A percentile compares a stretch with the other conserved stretches of the same genome.
Evolutionary conservation across 2,888 invertebrate species (phyloP).

Genomic region (Drosophila pseudotalamancana): DNA sequence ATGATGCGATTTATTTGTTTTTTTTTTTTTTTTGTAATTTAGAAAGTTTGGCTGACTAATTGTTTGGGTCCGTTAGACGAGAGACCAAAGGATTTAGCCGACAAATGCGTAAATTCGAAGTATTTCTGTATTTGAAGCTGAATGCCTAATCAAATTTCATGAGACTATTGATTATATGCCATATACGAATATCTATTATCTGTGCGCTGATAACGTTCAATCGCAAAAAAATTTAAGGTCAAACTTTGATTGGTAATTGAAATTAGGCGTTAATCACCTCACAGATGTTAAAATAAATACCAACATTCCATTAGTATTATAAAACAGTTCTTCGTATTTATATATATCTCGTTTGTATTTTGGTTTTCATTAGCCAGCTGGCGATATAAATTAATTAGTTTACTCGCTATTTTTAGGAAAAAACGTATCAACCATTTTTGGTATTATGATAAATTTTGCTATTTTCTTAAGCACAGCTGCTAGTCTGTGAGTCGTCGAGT

Average conservation of each 20-base stretch:
- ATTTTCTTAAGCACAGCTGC: neutral
- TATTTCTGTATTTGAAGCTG: slow-evolving; percentile 16
- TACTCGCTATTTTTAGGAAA: slow-evolving; percentile 6
- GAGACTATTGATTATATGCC: slow-evolving; percentile 39
- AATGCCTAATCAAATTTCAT: slow-evolving; percentile 24
- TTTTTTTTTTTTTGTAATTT: too few species aligned
- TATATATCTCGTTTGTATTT: neutral
- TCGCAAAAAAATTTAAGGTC: neutral
- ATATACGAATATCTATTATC: slow-evolving; percentile 26
- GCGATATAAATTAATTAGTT: slow-evolving; percentile 14
- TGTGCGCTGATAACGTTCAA: slow-evolving; percentile 10
- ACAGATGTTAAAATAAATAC: slow-evolving; percentile 1
- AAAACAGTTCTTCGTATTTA: slow-evolving; percentile 4
- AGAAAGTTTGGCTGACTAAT: slow-evolving; percentile 56
- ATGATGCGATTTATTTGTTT: slow-evolving; percentile 9
- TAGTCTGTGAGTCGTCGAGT: neutral
- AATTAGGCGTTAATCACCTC: slow-evolving; percentile 17
- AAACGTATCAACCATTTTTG: neutral
- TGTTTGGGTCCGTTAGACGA: too few species aligned
- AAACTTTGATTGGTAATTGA: slow-evolving; percentile 18
- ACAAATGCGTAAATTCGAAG: slow-evolving; percentile 15
- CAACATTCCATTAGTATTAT: slow-evolving; percentile 20
- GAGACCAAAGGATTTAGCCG: slow-evolving; percentile 46
- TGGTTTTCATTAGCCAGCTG: neutral
- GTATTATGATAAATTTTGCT: slow-evolving; percentile 2